Percentiles rank a stretch among this genome's conserved stretches.
phyloP scores from a whole-genome alignment of 2,888 invertebrate species.

The Gasteruption jaculator region DNA sequence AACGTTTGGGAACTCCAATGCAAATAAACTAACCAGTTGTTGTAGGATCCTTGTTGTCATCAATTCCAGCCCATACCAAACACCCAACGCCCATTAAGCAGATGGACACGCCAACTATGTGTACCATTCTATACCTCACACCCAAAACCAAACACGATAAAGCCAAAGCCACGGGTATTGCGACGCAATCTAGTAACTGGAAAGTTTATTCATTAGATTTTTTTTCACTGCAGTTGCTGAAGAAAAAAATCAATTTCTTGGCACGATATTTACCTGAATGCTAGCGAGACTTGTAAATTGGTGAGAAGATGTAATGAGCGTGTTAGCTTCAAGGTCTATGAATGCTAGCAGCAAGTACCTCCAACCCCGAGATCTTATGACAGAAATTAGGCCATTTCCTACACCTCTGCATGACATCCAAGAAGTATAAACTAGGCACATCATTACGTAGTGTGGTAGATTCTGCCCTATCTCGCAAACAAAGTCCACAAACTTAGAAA shows the following conservation, averaged over 20 bases:
- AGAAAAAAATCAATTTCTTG: slow-evolving; percentile 1
- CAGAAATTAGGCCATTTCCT: slow-evolving; percentile 59
- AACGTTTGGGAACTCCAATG: not conserved
- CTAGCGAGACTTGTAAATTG: slow-evolving; percentile 69
- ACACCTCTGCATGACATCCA: slow-evolving; percentile 68
- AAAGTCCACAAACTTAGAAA: not conserved
- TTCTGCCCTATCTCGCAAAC: slow-evolving; percentile 64
- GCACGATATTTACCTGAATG: slow-evolving; percentile 57
- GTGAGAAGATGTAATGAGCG: slow-evolving; percentile 76
- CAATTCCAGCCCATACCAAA: slow-evolving; percentile 78
- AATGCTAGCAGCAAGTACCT: slow-evolving; percentile 72
- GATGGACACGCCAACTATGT: slow-evolving; percentile 74
- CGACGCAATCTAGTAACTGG: slow-evolving; percentile 81
- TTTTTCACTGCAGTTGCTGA: not conserved
- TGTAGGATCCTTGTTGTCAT: slow-evolving; percentile 59
- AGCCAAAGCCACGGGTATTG: slow-evolving; percentile 75
- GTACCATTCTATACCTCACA: slow-evolving; percentile 69
- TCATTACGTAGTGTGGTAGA: slow-evolving; percentile 72
- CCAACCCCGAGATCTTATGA: slow-evolving; percentile 70
- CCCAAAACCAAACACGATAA: slow-evolving; percentile 74
- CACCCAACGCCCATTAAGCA: slow-evolving; percentile 79
- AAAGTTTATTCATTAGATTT: slow-evolving; percentile 39
- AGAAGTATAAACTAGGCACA: slow-evolving; percentile 74
- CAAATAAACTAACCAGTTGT: slow-evolving; percentile 32
- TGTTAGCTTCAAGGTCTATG: slow-evolving; percentile 84